Evolutionary conservation across 1,140 invertebrate genomes (phyloP), one percentile per base, ranked within the genome.

Genomic region (Zaprionus gabonicus): DNA sequence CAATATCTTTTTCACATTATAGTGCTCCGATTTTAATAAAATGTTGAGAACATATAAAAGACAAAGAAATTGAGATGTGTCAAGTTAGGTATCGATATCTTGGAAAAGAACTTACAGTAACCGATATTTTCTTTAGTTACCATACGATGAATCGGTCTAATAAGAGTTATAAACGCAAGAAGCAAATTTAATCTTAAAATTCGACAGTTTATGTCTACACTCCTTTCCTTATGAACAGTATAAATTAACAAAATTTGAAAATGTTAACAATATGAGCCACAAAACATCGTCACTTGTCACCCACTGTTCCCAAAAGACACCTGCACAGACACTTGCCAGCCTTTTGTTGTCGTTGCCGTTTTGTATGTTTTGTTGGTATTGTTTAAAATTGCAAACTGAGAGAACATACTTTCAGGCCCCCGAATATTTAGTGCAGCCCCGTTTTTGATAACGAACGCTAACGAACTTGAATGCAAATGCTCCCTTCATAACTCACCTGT

Each of bases 381-480:
- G 41, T 46, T 46, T n/a, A 46, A 17, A 46, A 46, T 46, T 17
- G 41, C 41, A 17, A 46, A 46, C 2, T 20, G 20, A 17, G 41
- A 46, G 9, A 46, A 46, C n/a, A n/a, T n/a, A 46, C n/a, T 17
- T 17, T 17, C 41, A 46, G 41, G 41, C 41, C 41, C 41, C 41
- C 41, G 41, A 46, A 46, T 46, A 46, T 46, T 46, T 46, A 46
- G 41, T 46, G 7, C 41, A 46, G 41, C n/a, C 7, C 6, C 7
- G 23, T 46, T 46, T 46, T 46, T 17, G 41, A 46, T 46, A 46
- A 6, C n/a, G 7, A 17, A 17, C 41, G n/a, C 41, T 46, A 46
- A 46, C 41, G 41, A 46, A 46, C 41, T 17, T 46, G 41, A 17
- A 46, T 46, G 41, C 41, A 46, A 46, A 46, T 46, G 41, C 9